Percentiles rank a stretch among this genome's conserved stretches.
These are phyloP conservation scores for Enteromius afrohamiltoni DNA, from an alignment of 2,797 vertebrate species.

Conservation along the genomic window DNA sequence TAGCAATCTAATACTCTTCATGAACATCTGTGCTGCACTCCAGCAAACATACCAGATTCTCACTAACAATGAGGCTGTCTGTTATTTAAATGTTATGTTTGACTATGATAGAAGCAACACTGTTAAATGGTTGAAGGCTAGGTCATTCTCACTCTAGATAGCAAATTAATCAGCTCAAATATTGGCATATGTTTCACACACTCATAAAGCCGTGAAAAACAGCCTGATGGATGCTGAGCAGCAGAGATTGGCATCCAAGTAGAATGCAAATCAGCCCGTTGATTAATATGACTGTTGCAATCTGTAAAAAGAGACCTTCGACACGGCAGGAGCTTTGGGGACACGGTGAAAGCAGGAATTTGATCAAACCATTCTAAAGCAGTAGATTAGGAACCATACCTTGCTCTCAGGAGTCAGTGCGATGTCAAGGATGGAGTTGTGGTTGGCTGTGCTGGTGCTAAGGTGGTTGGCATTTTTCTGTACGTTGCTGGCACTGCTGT, in stretches of 20 bases:
- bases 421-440: conserved; percentile 59
- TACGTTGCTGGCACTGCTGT: conserved; percentile 1
- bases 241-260: conserved; percentile 27
- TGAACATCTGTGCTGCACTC: conserved; percentile 27
- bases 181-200: conserved; percentile 37
- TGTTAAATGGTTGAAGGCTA: conserved; percentile 24
- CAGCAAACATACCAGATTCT: conserved; percentile 27
- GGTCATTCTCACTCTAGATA: conserved; percentile 27
- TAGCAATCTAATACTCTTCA: neutral
- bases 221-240: conserved; percentile 27
- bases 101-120: conserved; percentile 26
- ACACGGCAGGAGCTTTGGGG: neutral
- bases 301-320: conserved; percentile 40
- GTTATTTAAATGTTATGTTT: conserved; percentile 22
- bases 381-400: conserved; percentile 60
- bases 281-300: conserved; percentile 42
- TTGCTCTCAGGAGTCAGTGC: conserved; percentile 64
- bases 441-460: conserved; percentile 34
- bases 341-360: conserved; percentile 1
- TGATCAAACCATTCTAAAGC: neutral
- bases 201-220: conserved; percentile 22
- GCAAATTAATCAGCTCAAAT: conserved; percentile 33
- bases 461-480: conserved; percentile 57
- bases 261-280: conserved; percentile 41
- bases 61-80: conserved; percentile 17